Evolutionary conservation across 2,888 invertebrate genomes (phyloP), one percentile per base, ranked within the genome.

Genomic region (Thera obeliscata): DNA sequence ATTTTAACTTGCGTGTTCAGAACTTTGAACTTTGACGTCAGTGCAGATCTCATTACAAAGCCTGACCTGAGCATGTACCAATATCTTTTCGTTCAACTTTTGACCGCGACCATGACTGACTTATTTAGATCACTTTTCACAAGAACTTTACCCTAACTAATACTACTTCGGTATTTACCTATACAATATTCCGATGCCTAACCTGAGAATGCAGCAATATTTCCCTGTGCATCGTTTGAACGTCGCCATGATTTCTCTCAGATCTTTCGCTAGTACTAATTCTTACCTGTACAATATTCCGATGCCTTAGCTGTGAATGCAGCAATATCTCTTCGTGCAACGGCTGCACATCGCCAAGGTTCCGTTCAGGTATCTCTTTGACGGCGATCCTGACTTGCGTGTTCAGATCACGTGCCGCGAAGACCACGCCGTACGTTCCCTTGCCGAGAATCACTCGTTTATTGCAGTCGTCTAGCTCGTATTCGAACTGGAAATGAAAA

Each of bases 161-260:
- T 12, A 49, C 49, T 49, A 49, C 4, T 12, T 6, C 6, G 2
- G 12, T 2, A 56, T 43, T 33, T 76, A 95, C 95, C 91, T 98
- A 98, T 0, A 99, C 99, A 82, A 50, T 99, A 91, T 99, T 99
- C 84, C 98, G 94, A 88, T 99, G 99, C 2, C 98, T 94, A 64
- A 99, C 91, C 83, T 99, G 98, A n/a, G 99, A 99, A 88, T 99
- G 99, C 67, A 99, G 94, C 84, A 98, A 96, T 72, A 99, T 99
- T 94, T 99, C 99, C 90, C 99, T 99, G 86, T 99, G 99, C 74
- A 99, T 90, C 0, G 99, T 99, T 87, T 99, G 99, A 0, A 99
- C 98, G 81, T 98, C 98, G 0, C 98, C 98, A 2, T 98, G 95
- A 89, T 98, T 98, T 87, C 97, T 2, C 2, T 38, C 38, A 22